phyloP scores from a whole-genome alignment of 1,140 invertebrate genomes.

The Diploscapter pachys region DNA sequence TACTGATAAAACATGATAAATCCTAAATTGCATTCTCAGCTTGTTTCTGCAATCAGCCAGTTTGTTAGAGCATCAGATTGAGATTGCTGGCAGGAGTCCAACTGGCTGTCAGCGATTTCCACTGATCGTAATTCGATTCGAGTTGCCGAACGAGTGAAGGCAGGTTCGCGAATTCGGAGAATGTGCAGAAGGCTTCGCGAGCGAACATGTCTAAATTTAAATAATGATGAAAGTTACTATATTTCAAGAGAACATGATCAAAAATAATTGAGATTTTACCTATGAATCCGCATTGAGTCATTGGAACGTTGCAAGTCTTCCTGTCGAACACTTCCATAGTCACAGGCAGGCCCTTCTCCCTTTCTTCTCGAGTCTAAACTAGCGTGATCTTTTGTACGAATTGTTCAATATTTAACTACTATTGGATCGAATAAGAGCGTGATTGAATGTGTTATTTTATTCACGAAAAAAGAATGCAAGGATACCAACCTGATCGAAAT shows the following conservation, averaged over 20 bases:
- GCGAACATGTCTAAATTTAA: conserved; percentile 57
- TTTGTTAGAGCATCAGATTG: conserved; percentile 16
- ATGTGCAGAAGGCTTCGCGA: conserved; percentile 51
- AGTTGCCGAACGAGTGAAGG: conserved; percentile 45
- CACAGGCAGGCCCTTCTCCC: conserved; percentile 52
- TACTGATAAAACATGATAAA: too few relatives aligned
- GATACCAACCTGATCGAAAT: conserved; percentile 55
- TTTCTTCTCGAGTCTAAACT: conserved; percentile 53
- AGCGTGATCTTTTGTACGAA: not conserved
- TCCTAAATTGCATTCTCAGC: too few relatives aligned
- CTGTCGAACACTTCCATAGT: conserved; percentile 59
- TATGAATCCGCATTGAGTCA: conserved; percentile 44
- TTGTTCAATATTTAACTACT: too few relatives aligned
- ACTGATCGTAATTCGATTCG: conserved; percentile 51
- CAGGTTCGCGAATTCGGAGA: conserved; percentile 57
- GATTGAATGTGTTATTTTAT: conserved; percentile 14
- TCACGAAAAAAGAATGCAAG: not conserved
- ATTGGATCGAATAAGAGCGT: too few relatives aligned
- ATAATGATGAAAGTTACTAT: conserved; percentile 29
- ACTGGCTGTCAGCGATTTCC: conserved; percentile 39
- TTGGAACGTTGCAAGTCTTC: conserved; percentile 57
- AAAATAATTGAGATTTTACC: conserved; percentile 2
- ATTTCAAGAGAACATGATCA: not conserved
- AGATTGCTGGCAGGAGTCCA: conserved; percentile 45
- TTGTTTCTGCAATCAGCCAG: too few relatives aligned